These are phyloP conservation scores for Nesometra sesokonis DNA, from an alignment of 35 echinoderm and acorn worm genomes.

Conservation along the genomic window DNA sequence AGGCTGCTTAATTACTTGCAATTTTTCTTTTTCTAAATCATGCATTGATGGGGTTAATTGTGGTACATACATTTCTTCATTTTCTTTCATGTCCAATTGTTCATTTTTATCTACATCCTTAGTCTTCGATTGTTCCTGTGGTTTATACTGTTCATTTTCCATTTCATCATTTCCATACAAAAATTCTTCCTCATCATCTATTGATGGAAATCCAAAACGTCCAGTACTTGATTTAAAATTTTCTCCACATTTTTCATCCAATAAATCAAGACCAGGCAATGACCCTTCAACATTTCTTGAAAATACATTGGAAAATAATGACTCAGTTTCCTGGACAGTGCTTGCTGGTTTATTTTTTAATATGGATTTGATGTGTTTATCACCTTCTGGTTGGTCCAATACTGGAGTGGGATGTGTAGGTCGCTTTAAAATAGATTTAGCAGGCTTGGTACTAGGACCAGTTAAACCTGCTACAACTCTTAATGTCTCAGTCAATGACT, in stretches of 20 bases:
- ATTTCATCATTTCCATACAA: not conserved
- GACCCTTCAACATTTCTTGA: not conserved
- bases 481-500: not conserved
- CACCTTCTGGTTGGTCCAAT: not conserved
- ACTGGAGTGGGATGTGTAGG: not conserved
- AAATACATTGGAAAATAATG: not conserved
- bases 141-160: not conserved
- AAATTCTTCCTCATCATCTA: constrained; percentile 12
- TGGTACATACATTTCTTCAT: not conserved
- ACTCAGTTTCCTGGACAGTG: not conserved
- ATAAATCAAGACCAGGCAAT: not conserved
- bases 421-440: not conserved
- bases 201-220: not conserved
- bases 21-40: not conserved
- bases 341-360: not conserved
- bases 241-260: not conserved
- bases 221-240: not conserved
- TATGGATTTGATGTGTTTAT: not conserved
- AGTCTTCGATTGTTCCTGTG: not conserved
- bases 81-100: not conserved
- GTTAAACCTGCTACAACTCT: not conserved
- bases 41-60: not conserved
- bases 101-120: not conserved
- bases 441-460: not conserved
- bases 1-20: not conserved